Evolutionary conservation across 2,888 invertebrate species (phyloP), one percentile per base, ranked within the genome.

Genomic region (Eristalinus aeneus): DNA sequence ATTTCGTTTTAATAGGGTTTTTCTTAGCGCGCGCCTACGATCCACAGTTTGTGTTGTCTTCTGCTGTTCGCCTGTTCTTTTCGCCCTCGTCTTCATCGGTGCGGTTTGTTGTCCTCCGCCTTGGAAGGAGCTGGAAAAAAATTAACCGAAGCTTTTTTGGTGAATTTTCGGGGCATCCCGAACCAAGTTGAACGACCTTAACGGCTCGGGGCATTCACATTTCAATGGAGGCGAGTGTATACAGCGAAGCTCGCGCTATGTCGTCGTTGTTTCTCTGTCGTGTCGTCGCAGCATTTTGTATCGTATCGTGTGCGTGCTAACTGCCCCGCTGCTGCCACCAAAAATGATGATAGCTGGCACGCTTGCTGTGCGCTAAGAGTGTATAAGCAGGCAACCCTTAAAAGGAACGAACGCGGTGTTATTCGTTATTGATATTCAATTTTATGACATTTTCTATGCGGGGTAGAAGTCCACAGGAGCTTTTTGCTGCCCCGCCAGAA

Each of bases 391-490:
- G 46, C 71, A 39, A 77, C 68, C 68, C 68, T 67, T 69, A 75
- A 56, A 39, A 31, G 60, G 58, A 60, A 60, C 54, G 79, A 73
- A 39, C 39, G 39, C 58, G 71, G 61, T 53, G 65, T 36, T 34
- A 56, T 72, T 72, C 63, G 73, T 85, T 76, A 77, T 81, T 85
- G 80, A 81, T 86, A 81, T 86, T 86, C 85, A 73, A 86, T 86
- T 86, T 77, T 81, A 77, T 77, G 60, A 34, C 58, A 39, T 23
- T 46, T 39, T 39, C 39, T 39, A 2, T 39, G 39, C n/a, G 39
- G 11, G n/a, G 36, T 10, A 54, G 27, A 27, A 20, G 63, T 54
- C 54, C 11, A 8, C 27, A 27, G 58, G 69, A 79, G 80, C 80
- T 84, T 80, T 84, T 71, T 27, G 10, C 3, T 23, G 12, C 12